These are phyloP conservation scores for Myanophis thanlyinensis DNA, from an alignment of 2,113 vertebrate genomes.

Conservation along the genomic window DNA sequence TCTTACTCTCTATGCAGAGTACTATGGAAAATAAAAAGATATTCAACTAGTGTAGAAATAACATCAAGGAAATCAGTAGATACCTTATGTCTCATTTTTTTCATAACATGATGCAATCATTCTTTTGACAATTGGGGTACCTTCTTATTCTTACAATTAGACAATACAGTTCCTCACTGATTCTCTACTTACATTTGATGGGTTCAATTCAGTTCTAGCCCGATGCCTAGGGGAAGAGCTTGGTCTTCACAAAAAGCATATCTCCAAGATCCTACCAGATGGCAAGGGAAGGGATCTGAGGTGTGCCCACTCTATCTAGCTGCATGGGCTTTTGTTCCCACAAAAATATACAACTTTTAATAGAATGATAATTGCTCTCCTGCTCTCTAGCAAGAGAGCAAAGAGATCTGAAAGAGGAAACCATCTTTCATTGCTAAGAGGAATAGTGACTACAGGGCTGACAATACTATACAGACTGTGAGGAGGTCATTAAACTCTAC, in stretches of 20 bases:
- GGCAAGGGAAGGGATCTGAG: not conserved
- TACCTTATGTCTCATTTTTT: not conserved
- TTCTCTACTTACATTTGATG: not conserved
- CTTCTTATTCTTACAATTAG: not conserved
- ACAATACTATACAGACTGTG: slow-evolving; percentile 23
- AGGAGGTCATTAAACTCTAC: slow-evolving; percentile 34
- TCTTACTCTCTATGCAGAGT: not conserved
- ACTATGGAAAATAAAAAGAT: not conserved
- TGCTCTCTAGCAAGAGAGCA: slow-evolving; percentile 9
- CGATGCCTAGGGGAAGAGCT: not conserved
- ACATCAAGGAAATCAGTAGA: not conserved
- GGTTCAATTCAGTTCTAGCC: not conserved
- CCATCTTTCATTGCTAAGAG: slow-evolving; percentile 23
- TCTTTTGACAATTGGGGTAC: not conserved
- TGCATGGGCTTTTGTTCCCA: not conserved
- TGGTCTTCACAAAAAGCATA: not conserved
- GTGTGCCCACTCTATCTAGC: not conserved
- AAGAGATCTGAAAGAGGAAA: slow-evolving; percentile 37
- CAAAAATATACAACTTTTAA: not conserved
- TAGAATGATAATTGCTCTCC: not conserved
- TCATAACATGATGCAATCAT: not conserved
- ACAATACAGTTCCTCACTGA: not conserved
- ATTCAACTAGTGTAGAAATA: not conserved
- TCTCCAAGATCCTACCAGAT: not conserved
- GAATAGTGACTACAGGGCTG: slow-evolving; percentile 1